These are phyloP conservation scores for Pseudorasbora parva DNA, from an alignment of 2,113 vertebrate genomes.

Conservation along the genomic window DNA sequence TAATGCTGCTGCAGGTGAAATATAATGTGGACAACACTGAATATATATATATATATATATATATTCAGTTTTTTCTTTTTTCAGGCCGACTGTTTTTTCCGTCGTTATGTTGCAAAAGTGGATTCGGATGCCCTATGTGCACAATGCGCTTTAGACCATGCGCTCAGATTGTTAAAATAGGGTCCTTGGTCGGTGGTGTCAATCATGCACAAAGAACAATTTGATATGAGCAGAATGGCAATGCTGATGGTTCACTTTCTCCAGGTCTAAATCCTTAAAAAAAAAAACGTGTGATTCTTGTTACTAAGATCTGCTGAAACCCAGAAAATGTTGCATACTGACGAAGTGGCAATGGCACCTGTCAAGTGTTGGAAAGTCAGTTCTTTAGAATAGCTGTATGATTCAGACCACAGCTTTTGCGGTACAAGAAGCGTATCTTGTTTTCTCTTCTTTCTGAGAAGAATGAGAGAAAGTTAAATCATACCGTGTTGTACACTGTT, in stretches of 20 bases:
- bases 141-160: too few relatives aligned
- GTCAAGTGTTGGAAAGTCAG: not conserved
- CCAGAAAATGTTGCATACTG: not conserved
- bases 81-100: too few relatives aligned
- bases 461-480: not conserved
- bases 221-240: not conserved
- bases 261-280: not conserved
- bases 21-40: too few relatives aligned
- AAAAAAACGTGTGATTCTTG: not conserved
- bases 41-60: too few relatives aligned
- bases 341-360: conserved; percentile 1
- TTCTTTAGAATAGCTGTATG: not conserved
- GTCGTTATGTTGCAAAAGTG: too few relatives aligned
- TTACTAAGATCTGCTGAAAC: not conserved
- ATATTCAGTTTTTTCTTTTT: too few relatives aligned
- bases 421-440: not conserved
- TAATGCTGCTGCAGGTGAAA: too few relatives aligned
- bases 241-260: not conserved
- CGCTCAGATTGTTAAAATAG: too few relatives aligned
- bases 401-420: not conserved
- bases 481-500: not conserved
- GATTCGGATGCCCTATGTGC: too few relatives aligned
- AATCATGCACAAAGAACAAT: not conserved
- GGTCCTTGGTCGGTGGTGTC: not conserved
- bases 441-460: not conserved